Base-by-base conservation (phyloP, 2,888 invertebrate genomes). In the Rhimphoctona megacephalus region DNA sequence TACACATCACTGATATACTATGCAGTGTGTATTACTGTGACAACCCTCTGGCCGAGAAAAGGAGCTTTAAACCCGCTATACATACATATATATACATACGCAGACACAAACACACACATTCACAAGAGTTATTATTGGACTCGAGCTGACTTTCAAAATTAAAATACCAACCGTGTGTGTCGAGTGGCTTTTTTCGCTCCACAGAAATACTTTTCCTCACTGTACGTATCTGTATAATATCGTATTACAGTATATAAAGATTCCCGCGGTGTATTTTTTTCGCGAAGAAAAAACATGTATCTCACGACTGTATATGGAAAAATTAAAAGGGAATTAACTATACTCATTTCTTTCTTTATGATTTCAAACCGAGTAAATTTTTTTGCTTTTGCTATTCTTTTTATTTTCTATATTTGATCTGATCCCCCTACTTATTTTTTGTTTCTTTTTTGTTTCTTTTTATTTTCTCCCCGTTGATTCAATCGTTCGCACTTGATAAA, bases 1-100 rank as follows among this genome's bases (percentile, higher is more conserved):
- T 33, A 70, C 52, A 66, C 70, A 54, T 61, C 6, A 17, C 61
- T 7, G 39, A 61, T 61, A 36, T 49, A 46, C 67, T 52, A 36
- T 36, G 46, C 67, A 22, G n/a, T 54, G 78, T 61, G 33, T 49
- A 74, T 61, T 69, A 76, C 52, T 30, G n/a, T 39, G n/a, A 43
- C 6, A 25, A 64, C 39, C 66, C 61, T 80, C 33, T 54, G 19
- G 22, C 4, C 52, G 70, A 52, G 64, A 81, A 66, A 81, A 81
- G 70, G 52, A 25, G 61, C 49, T 80, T 85, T 64, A 17, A 70
- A 80, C 25, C 43, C 61, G 61, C 36, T 30, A 2, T 61, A 49
- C 43, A 30, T 5, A 33, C 39, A 33, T 66, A 49, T 9, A 64
- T 17, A 66, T 22, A 73, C 54, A 36, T 73, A 39, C 14, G 22